Base-by-base conservation (phyloP, 2,113 vertebrate species). In the Myotis yumanensis region DNA sequence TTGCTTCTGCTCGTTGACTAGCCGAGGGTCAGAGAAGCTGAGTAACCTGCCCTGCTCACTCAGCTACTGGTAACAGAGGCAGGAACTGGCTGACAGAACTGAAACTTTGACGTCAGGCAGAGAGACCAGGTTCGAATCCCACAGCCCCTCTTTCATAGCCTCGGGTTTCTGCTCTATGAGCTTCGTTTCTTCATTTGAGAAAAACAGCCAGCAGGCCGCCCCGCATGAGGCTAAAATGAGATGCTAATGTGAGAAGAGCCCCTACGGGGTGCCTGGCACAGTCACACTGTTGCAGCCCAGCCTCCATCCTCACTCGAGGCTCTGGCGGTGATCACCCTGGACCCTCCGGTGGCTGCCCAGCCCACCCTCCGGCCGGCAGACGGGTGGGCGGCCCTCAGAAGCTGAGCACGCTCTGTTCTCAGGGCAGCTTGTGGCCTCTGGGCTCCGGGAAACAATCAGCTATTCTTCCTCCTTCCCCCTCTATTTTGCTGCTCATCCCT, bases 361-460 rank as follows among this genome's bases (percentile, higher is more conserved):
- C 7, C 16, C 75, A 64, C 57, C 80, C 95, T 37, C 62, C 25
- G 84, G 75, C 66, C 7, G 0, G 91, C 81, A 57, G 85, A 92
- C 15, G 64, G 87, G 95, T 90, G 85, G 96, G 94, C 4, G 46
- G 96, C 72, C 59, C 84, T 59, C 7, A 4, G 59, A n/a, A 30
- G 92, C 87, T 40, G 87, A 77, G 93, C 32, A 92, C 87, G 0
- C 87, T 81, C 43, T 93, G 93, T 97, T 96, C 96, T 69, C 66
- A 22, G 46, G 90, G 73, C 62, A 80, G 92, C 94, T 51, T 14
- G 76, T 73, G 88, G 86, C 92, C 95, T 96, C 94, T 43, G 43
- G 89, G 89, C 64, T 35, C 23, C 10, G 0, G 43, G 66, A 82
- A 93, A 97, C 97, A 97, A 97, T 90, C 71, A 18, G 35, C 96